Base-by-base conservation (phyloP, 2,113 vertebrate species). In the Pangasianodon gigas region DNA sequence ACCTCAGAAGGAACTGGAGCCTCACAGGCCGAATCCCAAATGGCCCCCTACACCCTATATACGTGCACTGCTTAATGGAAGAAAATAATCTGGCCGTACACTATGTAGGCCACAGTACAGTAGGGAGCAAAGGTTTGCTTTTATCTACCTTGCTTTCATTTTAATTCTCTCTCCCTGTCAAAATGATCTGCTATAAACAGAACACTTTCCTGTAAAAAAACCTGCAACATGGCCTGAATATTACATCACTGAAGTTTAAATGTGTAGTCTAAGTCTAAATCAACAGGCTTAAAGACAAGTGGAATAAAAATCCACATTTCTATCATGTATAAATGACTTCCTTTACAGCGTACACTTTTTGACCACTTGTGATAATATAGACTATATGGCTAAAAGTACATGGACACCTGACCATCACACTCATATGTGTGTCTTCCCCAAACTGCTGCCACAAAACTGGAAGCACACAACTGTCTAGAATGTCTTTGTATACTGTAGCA, bases 1-100 rank as follows among this genome's bases (percentile, higher is more conserved):
- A 56, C 82, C 74, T 89, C 84, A 89, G 80, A 84, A 87, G 26
- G 84, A 26, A 67, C 11, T 60, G 9, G 48, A 85, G 13, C n/a
- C 54, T 21, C 86, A 52, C 6, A 56, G 41, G 26, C 21, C 41
- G 18, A 79, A 21, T 60, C 75, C 75, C 56, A n/a, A 6, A 51
- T 51, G 75, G 16, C 26, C 10, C n/a, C 41, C n/a, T n/a, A 1
- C 44, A 44, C 41, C 0, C 80, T 26, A 14, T 44, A 26, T 13
- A 58, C 18, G 7, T 58, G 80, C 48, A 81, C 48, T 10, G 51
- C 10, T 10, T 52, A 52, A 52, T 52, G 51, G 51, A 52, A 52
- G 52, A 54, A 48, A 29, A 13, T 80, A 52, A 81, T 32, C 41
- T 26, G 44, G 4, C 7, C 21, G 1, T 5, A 24, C 75, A 29